phyloP scores from a whole-genome alignment of 1,140 invertebrate genomes.

The Apocrypta bakeri region DNA sequence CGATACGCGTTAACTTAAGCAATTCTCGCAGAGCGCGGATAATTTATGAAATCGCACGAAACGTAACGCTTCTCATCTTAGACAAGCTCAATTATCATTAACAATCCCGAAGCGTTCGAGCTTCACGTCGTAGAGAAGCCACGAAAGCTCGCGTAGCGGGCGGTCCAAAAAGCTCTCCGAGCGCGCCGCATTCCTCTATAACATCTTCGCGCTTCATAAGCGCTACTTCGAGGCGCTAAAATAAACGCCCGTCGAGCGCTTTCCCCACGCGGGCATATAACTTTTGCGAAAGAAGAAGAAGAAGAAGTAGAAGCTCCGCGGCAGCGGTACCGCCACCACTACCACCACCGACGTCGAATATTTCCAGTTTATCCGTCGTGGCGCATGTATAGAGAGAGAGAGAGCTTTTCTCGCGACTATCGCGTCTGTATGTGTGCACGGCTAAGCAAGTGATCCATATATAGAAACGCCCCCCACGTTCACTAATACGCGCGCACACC shows the following conservation, averaged over 20 bases:
- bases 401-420: conserved; percentile 38
- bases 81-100: too few species aligned
- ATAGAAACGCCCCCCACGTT: conserved; percentile 64
- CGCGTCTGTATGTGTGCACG: conserved; percentile 51
- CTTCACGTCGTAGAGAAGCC: background rate
- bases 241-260: conserved; percentile 5
- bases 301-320: background rate
- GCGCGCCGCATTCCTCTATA: background rate
- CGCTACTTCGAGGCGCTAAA: conserved; percentile 7
- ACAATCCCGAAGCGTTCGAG: too few species aligned
- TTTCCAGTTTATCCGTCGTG: conserved; percentile 50
- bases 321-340: background rate
- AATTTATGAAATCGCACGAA: too few species aligned
- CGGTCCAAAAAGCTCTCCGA: background rate
- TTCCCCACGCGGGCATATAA: background rate
- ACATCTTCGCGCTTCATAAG: background rate
- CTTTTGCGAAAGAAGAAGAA: conserved; percentile 28
- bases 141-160: background rate
- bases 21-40: too few species aligned
- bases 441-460: conserved; percentile 67
- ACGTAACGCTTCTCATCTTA: too few species aligned
- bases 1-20: too few species aligned
- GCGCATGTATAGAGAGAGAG: background rate
- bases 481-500: conserved; percentile 62
- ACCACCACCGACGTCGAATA: conserved; percentile 6